Base-by-base conservation (phyloP, 2,797 vertebrate genomes). In the Florisuga fusca region DNA sequence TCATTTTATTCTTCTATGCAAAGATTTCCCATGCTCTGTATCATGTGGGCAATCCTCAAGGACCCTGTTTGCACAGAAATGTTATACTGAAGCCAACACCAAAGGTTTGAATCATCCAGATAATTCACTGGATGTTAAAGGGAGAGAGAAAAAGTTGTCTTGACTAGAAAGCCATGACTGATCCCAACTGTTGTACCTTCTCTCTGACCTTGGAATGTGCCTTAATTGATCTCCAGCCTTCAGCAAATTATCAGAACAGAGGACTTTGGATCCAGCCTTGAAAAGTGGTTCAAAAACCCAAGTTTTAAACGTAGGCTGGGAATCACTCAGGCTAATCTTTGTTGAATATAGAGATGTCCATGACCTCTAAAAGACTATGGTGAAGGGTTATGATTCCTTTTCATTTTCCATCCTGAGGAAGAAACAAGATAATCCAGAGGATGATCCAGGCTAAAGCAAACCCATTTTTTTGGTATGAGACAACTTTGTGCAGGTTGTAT, bases 401-500 rank as follows among this genome's bases (percentile, higher is more conserved):
- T 51, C 51, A 6, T 83, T 76, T 83, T 58, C 31, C 6, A 54
- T 10, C 1, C 29, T 27, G 26, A 63, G 20, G 45, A 82, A 59
- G 34, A 2, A 69, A 63, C 36, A 46, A 33, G 19, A 51, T 29
- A 33, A 46, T 21, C 15, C 26, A 15, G 27, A 13, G n/a, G 12
- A 41, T 38, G 26, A 58, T 21, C 4, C 1, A 61, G 31, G 20
- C 9, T 15, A 50, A 3, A 76, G 13, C 2, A 68, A 76, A 26
- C 4, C 63, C 29, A 66, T 2, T 45, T 14, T 78, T 87, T 58
- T 79, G 9, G 12, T 74, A 18, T 26, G 12, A 82, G 23, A 63
- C 4, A n/a, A 27, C 0, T 43, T n/a, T 64, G 7, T 61, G 21
- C 12, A n/a, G 6, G 5, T 27, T 68, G 4, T 41, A n/a, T 9